These are phyloP conservation scores for Planiliza haematocheilus DNA, from an alignment of 2,113 vertebrate species.

Conservation along the genomic window DNA sequence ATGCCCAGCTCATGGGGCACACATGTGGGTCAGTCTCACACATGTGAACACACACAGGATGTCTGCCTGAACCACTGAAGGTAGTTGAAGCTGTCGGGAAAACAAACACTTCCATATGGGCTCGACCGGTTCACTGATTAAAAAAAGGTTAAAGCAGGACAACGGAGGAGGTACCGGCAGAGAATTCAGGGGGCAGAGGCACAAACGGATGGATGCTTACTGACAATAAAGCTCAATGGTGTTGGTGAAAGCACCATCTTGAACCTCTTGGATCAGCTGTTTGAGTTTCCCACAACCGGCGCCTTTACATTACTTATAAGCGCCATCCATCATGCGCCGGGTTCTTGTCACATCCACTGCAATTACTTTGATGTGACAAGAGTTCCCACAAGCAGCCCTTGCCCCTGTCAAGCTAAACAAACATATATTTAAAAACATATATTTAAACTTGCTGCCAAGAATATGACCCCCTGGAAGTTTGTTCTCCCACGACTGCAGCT, in stretches of 20 bases:
- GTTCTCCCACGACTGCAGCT: conserved; percentile 39
- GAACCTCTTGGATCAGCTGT: conserved; percentile 28
- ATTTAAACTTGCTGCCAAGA: conserved; percentile 41
- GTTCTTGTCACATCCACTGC: conserved; percentile 32
- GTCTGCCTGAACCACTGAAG: neutral
- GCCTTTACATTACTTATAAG: conserved; percentile 53
- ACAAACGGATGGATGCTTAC: neutral
- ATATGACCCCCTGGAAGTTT: conserved; percentile 24
- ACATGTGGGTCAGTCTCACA: neutral
- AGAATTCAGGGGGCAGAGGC: neutral
- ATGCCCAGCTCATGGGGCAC: neutral
- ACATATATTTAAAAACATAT: conserved; percentile 36
- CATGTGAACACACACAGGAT: neutral
- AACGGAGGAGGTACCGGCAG: neutral
- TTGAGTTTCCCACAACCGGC: conserved; percentile 70
- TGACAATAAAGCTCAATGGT: neutral
- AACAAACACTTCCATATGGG: conserved; percentile 10
- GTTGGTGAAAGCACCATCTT: conserved; percentile 26
- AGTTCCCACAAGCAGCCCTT: conserved; percentile 40
- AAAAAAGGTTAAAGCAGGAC: neutral
- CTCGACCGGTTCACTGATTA: conserved; percentile 26
- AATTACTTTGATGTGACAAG: conserved; percentile 35
- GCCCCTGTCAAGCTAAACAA: conserved; percentile 48
- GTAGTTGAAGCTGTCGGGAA: conserved; percentile 25
- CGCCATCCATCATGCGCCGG: conserved; percentile 54